Percentiles rank a stretch among this genome's conserved stretches.
Evolutionary conservation across 2,888 invertebrate species (phyloP).

Genomic region (Teleogryllus oceanicus): DNA sequence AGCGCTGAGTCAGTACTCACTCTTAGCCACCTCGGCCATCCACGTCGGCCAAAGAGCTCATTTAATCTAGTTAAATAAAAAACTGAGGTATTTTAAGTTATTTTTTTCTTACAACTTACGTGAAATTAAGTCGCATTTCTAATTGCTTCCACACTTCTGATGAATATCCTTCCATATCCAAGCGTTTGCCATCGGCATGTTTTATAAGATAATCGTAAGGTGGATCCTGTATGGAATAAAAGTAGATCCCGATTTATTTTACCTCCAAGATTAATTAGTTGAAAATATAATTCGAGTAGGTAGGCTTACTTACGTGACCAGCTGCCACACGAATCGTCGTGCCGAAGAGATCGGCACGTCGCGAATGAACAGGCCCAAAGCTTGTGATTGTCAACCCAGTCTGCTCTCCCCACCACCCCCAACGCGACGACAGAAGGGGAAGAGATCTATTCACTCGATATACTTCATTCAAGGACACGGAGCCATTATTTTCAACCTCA

Average conservation of each 20-base stretch:
- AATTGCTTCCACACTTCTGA: conserved; percentile 25
- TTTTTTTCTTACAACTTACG: conserved; percentile 23
- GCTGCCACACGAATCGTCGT: background rate
- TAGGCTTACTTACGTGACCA: background rate
- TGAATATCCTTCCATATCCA: conserved; percentile 25
- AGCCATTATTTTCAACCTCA: background rate
- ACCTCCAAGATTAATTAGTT: background rate
- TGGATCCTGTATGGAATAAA: conserved; percentile 22
- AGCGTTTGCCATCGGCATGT: background rate
- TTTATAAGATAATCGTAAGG: conserved; percentile 21
- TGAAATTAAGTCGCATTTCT: conserved; percentile 27
- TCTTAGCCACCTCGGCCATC: too few species aligned
- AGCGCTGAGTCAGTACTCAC: too few species aligned
- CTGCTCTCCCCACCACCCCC: background rate
- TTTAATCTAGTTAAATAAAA: background rate
- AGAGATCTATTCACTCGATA: background rate
- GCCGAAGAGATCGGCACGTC: background rate
- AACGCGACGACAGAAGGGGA: background rate
- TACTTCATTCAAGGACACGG: background rate
- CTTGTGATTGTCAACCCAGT: background rate
- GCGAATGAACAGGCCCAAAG: background rate
- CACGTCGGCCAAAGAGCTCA: background rate
- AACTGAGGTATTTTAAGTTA: too few species aligned
- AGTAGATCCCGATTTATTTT: background rate
- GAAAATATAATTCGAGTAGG: background rate